These are phyloP conservation scores for Cherax destructor DNA, from an alignment of 1,140 invertebrate genomes.

Conservation along the genomic window DNA sequence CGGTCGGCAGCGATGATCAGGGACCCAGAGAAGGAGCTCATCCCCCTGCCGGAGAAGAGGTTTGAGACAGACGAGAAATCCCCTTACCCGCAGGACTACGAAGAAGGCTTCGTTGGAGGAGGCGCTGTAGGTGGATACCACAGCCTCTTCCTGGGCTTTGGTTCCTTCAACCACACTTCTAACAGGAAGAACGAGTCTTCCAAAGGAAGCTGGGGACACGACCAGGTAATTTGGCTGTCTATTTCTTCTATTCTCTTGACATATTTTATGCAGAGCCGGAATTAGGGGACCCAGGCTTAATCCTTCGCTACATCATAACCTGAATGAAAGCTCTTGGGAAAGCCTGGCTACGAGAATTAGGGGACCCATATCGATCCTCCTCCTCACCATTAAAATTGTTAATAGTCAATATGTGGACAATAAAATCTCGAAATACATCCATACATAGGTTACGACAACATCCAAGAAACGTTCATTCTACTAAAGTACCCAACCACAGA, in stretches of 20 bases:
- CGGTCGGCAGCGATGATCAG: conserved; percentile 28
- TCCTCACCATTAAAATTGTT: no score
- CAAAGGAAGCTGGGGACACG: neutral
- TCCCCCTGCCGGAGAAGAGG: neutral
- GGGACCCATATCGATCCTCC: no score
- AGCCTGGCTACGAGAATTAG: no score
- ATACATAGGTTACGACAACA: no score
- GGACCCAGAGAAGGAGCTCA: neutral
- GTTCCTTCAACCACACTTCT: conserved; percentile 29
- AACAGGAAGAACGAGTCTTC: neutral
- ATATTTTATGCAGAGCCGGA: no score
- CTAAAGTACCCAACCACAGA: no score
- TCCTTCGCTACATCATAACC: no score
- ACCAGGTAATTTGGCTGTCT: neutral
- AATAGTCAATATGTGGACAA: no score
- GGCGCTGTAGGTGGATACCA: neutral
- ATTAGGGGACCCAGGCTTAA: no score
- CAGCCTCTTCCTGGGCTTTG: conserved; percentile 10
- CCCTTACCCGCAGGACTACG: neutral
- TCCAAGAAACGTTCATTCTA: no score
- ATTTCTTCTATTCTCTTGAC: neutral
- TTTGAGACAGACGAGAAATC: neutral
- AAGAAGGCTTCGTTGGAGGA: neutral
- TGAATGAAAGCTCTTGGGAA: no score
- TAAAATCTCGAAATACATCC: no score